Conservation (phyloP, 2,888 invertebrate genomes). For the Steromphala cineraria region DNA sequence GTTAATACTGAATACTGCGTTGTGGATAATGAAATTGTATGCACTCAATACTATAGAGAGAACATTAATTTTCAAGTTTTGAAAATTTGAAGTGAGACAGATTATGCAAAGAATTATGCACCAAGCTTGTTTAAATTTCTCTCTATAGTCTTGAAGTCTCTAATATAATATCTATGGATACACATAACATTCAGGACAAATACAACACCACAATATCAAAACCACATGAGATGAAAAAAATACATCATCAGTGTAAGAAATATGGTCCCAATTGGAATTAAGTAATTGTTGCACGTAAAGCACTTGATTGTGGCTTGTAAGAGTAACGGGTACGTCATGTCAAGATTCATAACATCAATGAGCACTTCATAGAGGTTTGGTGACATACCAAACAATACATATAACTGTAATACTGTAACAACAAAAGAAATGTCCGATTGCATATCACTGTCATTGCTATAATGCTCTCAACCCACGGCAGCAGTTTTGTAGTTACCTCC, state of each 20-base stretch:
- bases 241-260: not conserved
- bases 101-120: too few species aligned
- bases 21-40: too few species aligned
- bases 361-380: constrained; percentile 14
- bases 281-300: constrained; percentile 1
- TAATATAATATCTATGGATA: too few species aligned
- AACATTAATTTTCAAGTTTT: too few species aligned
- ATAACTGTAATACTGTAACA: constrained; percentile 17
- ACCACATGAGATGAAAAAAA: constrained; percentile 18
- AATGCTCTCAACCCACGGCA: constrained; percentile 15
- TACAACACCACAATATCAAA: constrained; percentile 13
- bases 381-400: constrained; percentile 16
- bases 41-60: too few species aligned
- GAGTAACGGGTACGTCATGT: constrained; percentile 9
- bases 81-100: too few species aligned
- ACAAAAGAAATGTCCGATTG: constrained; percentile 9
- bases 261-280: constrained; percentile 23
- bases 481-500: constrained; percentile 15
- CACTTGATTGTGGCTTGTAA: constrained; percentile 16
- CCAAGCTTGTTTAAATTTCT: too few species aligned
- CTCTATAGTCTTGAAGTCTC: too few species aligned
- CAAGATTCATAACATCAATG: constrained; percentile 7
- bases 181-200: too few species aligned
- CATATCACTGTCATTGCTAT: constrained; percentile 27
- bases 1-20: too few species aligned